phyloP scores from a whole-genome alignment of 2,113 vertebrate species.

The Elanus axillaris region DNA sequence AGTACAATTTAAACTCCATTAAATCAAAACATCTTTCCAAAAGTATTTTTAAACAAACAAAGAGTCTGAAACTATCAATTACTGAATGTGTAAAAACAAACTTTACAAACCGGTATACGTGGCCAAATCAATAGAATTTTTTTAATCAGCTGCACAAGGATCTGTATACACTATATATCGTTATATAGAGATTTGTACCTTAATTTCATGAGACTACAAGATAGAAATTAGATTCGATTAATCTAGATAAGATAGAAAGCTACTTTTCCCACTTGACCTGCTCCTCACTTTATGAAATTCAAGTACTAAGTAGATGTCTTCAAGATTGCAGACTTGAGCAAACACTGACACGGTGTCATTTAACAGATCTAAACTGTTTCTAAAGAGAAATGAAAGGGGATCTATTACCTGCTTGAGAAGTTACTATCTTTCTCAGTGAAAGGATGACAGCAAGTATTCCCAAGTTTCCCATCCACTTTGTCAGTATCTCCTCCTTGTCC shows the following conservation, averaged over 20 bases:
- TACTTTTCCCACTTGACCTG: not conserved
- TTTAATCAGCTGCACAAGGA: not conserved
- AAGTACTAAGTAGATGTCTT: not conserved
- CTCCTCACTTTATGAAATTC: not conserved
- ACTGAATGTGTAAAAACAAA: not conserved
- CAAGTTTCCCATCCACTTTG: not conserved
- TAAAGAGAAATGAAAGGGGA: not conserved
- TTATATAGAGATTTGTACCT: not conserved
- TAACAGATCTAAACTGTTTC: not conserved
- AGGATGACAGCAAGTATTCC: not conserved
- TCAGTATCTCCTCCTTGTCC: not conserved
- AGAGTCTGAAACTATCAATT: not conserved
- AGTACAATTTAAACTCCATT: not conserved
- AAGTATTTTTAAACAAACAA: not conserved
- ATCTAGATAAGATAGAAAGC: not conserved
- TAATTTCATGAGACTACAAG: not conserved
- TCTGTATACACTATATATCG: not conserved
- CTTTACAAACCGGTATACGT: accelerated
- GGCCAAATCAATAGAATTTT: not conserved
- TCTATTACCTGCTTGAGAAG: not conserved
- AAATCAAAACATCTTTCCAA: not conserved
- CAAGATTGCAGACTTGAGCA: not conserved
- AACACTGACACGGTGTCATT: not conserved
- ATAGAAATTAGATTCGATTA: too few species aligned
- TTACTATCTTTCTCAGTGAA: not conserved